Evolutionary conservation across 1,140 invertebrate species (phyloP), one percentile per base, ranked within the genome.

Genomic region (Epicauta chinensis): DNA sequence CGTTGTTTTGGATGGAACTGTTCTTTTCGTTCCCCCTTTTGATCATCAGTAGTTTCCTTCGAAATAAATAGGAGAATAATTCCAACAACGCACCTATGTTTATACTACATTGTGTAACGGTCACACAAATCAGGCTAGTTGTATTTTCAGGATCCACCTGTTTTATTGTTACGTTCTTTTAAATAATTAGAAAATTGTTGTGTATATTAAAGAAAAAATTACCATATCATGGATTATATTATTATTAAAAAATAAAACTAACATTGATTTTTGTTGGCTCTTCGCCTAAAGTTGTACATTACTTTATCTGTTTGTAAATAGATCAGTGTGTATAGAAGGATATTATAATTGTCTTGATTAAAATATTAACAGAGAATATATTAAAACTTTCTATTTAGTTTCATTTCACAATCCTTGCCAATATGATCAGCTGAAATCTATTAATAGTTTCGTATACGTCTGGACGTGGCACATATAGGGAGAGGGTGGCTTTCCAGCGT

Each of bases 261-360:
- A 62, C 62, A 63, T 62, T 60, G 59, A 58, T 64, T 65, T n/a
- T 64, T 61, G 57, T 66, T 60, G 64, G 63, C 58, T 58, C 37
- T 43, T 55, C 59, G 61, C 58, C 65, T 29, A 32, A 62, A 59
- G 60, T 63, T 69, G 67, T 67, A 69, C 60, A 66, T 64, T 64
- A 66, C 60, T 64, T 63, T 64, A 64, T 67, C 59, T 68, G 63
- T 68, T 68, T 70, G 66, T 70, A 71, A 61, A 70, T 68, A 70
- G 55, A 61, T 70, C 63, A 67, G 66, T 71, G 64, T 66, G 69
- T 70, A 71, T 69, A 70, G 67, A 65, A 71, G 61, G 55, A 66
- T 67, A 68, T 67, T 65, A 69, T 63, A 57, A 69, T 71, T 71
- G 68, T 71, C 69, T 66, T 68, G 59, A 70, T 66, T 69, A 66